Conservation (phyloP, 1,140 invertebrate species). For the Zelostemma sp. region DNA sequence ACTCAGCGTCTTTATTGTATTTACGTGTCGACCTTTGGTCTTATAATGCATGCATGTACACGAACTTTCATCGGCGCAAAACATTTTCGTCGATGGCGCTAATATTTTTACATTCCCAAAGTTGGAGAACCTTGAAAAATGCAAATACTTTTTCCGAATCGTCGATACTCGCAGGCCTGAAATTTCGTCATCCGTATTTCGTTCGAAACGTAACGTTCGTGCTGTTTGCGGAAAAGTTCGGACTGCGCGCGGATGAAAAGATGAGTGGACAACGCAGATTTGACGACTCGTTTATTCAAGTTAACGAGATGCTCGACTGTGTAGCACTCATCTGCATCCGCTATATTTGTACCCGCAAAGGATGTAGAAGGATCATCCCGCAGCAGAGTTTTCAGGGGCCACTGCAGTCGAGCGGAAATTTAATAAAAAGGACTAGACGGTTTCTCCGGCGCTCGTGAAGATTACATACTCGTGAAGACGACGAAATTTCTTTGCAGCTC, state of each 20-base stretch:
- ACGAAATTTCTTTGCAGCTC: not conserved
- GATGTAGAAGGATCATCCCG: no score
- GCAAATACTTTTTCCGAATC: slow-evolving; percentile 18
- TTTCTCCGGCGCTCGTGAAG: not conserved
- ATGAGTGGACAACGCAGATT: slow-evolving; percentile 39
- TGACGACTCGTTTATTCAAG: slow-evolving; percentile 45
- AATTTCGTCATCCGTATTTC: not conserved
- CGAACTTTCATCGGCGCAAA: slow-evolving; percentile 10
- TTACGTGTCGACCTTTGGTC: slow-evolving; percentile 20
- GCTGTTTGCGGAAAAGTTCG: not conserved
- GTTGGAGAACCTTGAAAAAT: no score
- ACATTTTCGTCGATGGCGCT: no score
- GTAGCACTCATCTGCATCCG: slow-evolving; percentile 6
- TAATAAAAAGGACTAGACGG: slow-evolving; percentile 10
- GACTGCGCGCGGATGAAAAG: slow-evolving; percentile 7
- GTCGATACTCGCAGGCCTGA: no score
- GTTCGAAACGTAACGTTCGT: not conserved
- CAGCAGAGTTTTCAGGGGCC: slow-evolving; percentile 13
- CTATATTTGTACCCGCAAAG: slow-evolving; percentile 26
- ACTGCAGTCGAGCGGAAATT: slow-evolving; percentile 13
- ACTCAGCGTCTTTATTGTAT: slow-evolving; percentile 30
- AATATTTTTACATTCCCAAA: no score
- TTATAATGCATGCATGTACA: slow-evolving; percentile 21
- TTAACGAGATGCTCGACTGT: slow-evolving; percentile 32
- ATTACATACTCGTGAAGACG: not conserved